phyloP scores from a whole-genome alignment of 1,140 invertebrate genomes.

The Caenorhabditis remanei region DNA sequence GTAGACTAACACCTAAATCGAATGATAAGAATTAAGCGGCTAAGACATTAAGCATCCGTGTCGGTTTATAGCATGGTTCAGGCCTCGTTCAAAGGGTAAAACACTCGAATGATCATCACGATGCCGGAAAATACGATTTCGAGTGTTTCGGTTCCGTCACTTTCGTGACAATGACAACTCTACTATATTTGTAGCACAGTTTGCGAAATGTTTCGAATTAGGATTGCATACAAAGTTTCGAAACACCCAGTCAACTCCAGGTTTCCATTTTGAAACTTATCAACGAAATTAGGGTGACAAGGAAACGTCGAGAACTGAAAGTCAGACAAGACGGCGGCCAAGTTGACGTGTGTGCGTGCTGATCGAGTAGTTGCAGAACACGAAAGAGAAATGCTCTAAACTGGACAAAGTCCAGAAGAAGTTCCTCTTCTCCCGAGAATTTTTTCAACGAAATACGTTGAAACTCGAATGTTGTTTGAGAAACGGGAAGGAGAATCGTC shows the following conservation, averaged over 20 bases:
- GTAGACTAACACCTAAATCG: slow-evolving; percentile 18
- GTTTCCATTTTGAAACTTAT: slow-evolving; percentile 17
- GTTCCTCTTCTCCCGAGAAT: background rate
- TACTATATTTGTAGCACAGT: background rate
- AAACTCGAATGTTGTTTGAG: background rate
- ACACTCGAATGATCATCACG: background rate
- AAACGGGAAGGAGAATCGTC: background rate
- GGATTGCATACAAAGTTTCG: background rate
- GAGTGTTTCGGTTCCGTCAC: background rate
- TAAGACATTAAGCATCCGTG: slow-evolving; percentile 13
- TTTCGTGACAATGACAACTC: slow-evolving; percentile 23
- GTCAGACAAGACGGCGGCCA: slow-evolving; percentile 36
- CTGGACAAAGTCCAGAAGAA: slow-evolving; percentile 21
- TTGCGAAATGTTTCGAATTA: slow-evolving; percentile 32
- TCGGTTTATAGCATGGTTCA: slow-evolving; percentile 40
- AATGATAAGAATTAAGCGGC: slow-evolving; percentile 18
- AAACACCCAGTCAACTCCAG: background rate
- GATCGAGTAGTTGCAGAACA: slow-evolving; percentile 23
- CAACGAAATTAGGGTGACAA: background rate
- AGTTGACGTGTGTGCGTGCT: slow-evolving; percentile 30
- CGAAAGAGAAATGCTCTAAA: background rate
- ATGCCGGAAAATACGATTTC: background rate
- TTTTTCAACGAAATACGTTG: background rate
- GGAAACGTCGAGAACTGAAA: background rate
- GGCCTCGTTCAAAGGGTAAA: slow-evolving; percentile 15